Conservation (phyloP, 2,888 invertebrate genomes). For the Beris chalybata region DNA sequence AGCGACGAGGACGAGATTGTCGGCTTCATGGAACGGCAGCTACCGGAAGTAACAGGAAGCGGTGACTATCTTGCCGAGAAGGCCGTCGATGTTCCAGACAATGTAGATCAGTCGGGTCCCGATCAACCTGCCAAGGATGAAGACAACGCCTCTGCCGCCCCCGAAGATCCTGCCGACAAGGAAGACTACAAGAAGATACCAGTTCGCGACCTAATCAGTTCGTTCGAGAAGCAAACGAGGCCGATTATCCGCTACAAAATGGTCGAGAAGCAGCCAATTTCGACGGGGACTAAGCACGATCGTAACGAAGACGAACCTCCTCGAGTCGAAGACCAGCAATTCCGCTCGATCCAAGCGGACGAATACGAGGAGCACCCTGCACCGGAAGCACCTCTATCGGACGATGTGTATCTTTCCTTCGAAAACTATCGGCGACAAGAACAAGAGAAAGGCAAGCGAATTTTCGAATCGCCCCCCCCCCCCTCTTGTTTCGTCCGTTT, state of each 20-base stretch:
- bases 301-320: constrained; percentile 3
- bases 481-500: not conserved
- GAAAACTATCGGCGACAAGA: not conserved
- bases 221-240: constrained; percentile 63
- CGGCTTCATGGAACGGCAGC: constrained; percentile 36
- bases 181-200: constrained; percentile 55
- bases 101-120: constrained; percentile 41
- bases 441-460: constrained; percentile 6
- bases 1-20: constrained; percentile 44
- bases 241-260: constrained; percentile 58
- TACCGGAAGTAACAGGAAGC: not conserved
- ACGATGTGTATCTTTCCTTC: too few species aligned
- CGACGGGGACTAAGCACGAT: constrained; percentile 10
- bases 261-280: constrained; percentile 13
- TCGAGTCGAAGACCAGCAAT: not conserved
- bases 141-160: not conserved
- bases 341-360: constrained; percentile 3
- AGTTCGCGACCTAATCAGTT: constrained; percentile 60
- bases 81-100: constrained; percentile 38
- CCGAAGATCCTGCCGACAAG: constrained; percentile 31
- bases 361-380: constrained; percentile 2
- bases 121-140: constrained; percentile 40
- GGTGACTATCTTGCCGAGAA: constrained; percentile 34
- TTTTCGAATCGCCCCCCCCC: not conserved
- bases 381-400: too few species aligned